Base-by-base conservation (phyloP, 2,113 vertebrate genomes). In the Thalassoma bifasciatum region DNA sequence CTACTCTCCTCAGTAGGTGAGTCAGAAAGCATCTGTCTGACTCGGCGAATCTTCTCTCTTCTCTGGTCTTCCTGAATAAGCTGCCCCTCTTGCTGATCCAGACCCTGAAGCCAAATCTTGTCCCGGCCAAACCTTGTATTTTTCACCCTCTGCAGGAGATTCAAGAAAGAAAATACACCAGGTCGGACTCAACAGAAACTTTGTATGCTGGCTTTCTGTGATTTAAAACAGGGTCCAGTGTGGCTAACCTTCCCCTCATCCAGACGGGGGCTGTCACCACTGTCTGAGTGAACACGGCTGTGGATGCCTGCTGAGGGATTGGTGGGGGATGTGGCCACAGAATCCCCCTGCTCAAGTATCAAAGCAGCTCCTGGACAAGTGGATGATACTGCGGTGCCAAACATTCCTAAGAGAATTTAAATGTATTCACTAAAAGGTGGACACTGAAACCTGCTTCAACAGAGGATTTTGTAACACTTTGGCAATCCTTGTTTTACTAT, bases 111-210 rank as follows among this genome's bases (percentile, higher is more conserved):
- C 56, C 88, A 92, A 87, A 93, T 90, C 81, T 94, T 96, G 10
- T 96, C 94, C 74, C 91, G 92, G 34, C 93, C 83, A 56, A 94
- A 94, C 81, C 93, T 95, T 5, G 94, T 91, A 72, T 95, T 77
- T 62, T 91, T 91, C 67, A 90, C 77, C 90, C 91, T 94, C 40
- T 93, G 68, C 96, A 96, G 91, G 11, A 37, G 44, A 68, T 10
- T 17, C 30, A 42, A 1, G 4, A 14, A 16, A 61, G 21, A 40
- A 80, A 50, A 68, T 10, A 54, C 24, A 58, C 1, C 4, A 19
- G 19, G 5, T 67, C 6, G 11, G 24, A 42, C 14, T 51, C 34
- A 49, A 22, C 14, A 7, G 10, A 76, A 51, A 47, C 24, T 23
- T 54, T 16, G 5, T 9, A 42, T 44, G 16, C 53, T 24, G 5